A percentile compares a stretch with the other conserved stretches of the same genome.
Conservation (phyloP, 2,888 invertebrate species). For the Polydrusus tereticollis region DNA sequence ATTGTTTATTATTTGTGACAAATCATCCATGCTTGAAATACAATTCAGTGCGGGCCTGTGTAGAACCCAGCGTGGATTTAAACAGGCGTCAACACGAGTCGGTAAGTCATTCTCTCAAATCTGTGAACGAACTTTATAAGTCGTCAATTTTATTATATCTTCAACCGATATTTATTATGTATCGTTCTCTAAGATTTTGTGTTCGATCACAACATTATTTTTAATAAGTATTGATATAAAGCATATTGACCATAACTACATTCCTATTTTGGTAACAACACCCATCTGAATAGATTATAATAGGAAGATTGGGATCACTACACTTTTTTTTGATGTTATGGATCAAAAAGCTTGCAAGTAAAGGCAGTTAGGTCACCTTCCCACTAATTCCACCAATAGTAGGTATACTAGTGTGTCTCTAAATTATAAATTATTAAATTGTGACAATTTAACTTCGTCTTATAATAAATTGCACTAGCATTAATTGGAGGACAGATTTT, state of each 20-base stretch:
- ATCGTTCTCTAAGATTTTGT: background rate
- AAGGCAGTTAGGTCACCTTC: slow-evolving; percentile 50
- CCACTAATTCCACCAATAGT: slow-evolving; percentile 54
- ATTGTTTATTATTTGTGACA: too few relatives aligned
- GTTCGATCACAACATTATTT: slow-evolving; percentile 3
- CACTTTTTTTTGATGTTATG: slow-evolving; percentile 34
- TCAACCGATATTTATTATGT: too few relatives aligned
- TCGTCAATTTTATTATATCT: too few relatives aligned
- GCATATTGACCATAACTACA: slow-evolving; percentile 24
- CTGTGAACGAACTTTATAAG: too few relatives aligned
- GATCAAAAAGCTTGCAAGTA: slow-evolving; percentile 38
- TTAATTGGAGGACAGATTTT: slow-evolving; percentile 36
- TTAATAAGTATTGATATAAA: slow-evolving; percentile 8
- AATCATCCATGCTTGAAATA: too few relatives aligned
- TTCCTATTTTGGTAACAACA: slow-evolving; percentile 57
- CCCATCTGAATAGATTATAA: slow-evolving; percentile 56
- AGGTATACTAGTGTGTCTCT: slow-evolving; percentile 45
- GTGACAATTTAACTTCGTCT: slow-evolving; percentile 54
- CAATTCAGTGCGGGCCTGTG: too few relatives aligned
- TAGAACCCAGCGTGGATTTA: too few relatives aligned
- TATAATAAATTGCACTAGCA: slow-evolving; percentile 51
- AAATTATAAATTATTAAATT: too few relatives aligned
- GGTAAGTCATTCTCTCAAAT: too few relatives aligned
- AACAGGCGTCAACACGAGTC: too few relatives aligned
- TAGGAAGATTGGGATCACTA: slow-evolving; percentile 36